Conservation (phyloP, 1,140 invertebrate genomes). For the Drosophila orena region DNA sequence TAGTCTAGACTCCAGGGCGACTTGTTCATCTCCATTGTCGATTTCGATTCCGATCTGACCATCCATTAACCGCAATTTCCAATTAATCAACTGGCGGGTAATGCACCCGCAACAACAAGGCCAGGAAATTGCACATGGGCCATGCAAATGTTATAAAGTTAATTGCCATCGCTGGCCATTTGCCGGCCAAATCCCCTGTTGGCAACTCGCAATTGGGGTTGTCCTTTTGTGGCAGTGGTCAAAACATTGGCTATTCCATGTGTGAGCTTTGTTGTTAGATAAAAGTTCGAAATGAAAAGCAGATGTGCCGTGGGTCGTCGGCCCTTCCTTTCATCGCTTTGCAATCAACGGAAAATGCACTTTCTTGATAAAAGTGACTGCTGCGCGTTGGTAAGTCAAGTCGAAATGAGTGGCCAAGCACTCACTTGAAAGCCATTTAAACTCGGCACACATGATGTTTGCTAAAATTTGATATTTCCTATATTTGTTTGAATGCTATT, state of each 20-base stretch:
- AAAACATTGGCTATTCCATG: conserved; percentile 29
- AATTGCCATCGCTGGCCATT: conserved; percentile 69
- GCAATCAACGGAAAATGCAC: conserved; percentile 8
- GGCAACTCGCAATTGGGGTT: conserved; percentile 5
- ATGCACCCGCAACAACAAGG: conserved; percentile 45
- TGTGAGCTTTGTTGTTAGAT: conserved; percentile 49
- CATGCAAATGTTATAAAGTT: conserved; percentile 80
- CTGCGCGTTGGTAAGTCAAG: neutral
- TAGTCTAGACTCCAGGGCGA: conserved; percentile 67
- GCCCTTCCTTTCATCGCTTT: neutral
- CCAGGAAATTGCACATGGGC: conserved; percentile 53
- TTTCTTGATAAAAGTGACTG: conserved; percentile 18
- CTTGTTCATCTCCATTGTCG: conserved; percentile 41
- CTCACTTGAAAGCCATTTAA: neutral
- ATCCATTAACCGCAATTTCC: conserved; percentile 77
- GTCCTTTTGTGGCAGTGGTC: conserved; percentile 7
- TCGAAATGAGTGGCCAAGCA: neutral
- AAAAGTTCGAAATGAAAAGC: conserved; percentile 42
- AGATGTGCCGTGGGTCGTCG: conserved; percentile 20
- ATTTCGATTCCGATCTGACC: conserved; percentile 49
- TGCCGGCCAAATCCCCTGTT: conserved; percentile 9
- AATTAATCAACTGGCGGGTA: conserved; percentile 76
- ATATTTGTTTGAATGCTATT: too few species aligned
- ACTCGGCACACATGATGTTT: too few species aligned
- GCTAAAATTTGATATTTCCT: too few species aligned